Base-by-base conservation (phyloP, 2,113 vertebrate species). In the Semnornis frantzii region DNA sequence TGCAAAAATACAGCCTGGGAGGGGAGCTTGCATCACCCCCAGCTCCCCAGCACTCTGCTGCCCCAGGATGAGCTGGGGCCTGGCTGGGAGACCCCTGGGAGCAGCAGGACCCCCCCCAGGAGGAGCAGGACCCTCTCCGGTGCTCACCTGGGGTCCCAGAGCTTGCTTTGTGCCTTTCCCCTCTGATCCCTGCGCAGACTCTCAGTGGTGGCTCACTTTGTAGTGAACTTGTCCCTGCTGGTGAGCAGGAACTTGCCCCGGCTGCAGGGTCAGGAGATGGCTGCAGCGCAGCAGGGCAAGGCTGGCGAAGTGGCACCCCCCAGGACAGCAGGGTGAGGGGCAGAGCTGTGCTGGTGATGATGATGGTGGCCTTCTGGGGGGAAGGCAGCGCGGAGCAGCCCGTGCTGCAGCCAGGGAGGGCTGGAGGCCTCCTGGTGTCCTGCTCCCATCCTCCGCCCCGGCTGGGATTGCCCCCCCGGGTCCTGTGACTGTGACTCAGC, bases 401-500 rank as follows among this genome's bases (percentile, higher is more conserved):
- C 12, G 39, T 28, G 11, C n/a, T 24, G 30, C 0, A 8, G 19
- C 18, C 7, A 1, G 20, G 55, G 27, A 68, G 78, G 90, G 73
- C 42, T 2, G 4, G 27, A 25, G 71, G 80, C 86, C 87, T 31
- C 83, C 0, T 17, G 1, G 63, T 3, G 1, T 64, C 48, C 64
- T 5, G 5, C 82, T 90, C 66, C 55, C 55, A 52, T 24, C 5
- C 1, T 13, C 82, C 57, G 1, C 69, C 85, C 88, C 52, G 23
- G 87, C 83, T 86, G 94, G 95, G 93, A 88, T 87, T 24, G 3
- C 46, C 71, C 77, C 50, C 44, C 0, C 50, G 50, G 9, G 72
- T 96, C 96, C 95, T 94, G 90, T 95, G 96, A 96, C 89, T 96
- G 84, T 95, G 93, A 97, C 92, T 94, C 94, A 97, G 89, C 83